Evolutionary conservation across 2,797 vertebrate species (phyloP).

Genomic region (Oryzias dopingdopingensis): DNA sequence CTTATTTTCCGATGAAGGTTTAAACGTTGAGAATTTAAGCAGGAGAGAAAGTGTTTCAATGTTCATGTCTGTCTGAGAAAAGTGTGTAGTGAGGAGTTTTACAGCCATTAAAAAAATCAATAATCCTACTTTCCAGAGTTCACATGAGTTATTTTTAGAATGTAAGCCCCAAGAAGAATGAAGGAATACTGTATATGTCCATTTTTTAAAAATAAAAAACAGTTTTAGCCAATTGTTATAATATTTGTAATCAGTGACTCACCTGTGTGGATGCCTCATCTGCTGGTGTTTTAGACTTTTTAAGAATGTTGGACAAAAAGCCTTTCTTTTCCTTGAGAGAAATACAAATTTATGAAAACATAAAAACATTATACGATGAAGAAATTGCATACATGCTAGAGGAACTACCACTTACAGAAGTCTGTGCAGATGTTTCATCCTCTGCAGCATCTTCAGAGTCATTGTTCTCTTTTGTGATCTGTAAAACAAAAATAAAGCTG

Average conservation of each 20-base stretch:
- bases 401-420: background rate
- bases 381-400: background rate
- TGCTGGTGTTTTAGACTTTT: constrained; percentile 38
- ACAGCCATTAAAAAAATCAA: too few species aligned
- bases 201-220: too few species aligned
- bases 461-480: constrained; percentile 35
- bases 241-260: background rate
- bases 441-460: constrained; percentile 35
- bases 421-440: constrained; percentile 22
- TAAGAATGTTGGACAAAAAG: constrained; percentile 45
- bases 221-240: too few species aligned
- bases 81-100: too few species aligned
- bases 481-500: background rate
- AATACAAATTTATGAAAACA: background rate
- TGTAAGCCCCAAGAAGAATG: too few species aligned
- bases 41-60: too few species aligned
- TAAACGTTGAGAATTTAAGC: too few species aligned
- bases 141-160: too few species aligned
- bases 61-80: too few species aligned
- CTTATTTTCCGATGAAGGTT: too few species aligned
- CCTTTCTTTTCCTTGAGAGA: constrained; percentile 41
- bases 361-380: background rate
- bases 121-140: too few species aligned
- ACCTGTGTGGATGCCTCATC: constrained; percentile 33
- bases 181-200: too few species aligned